These are phyloP conservation scores for Nephotettix cincticeps DNA, from an alignment of 1,140 invertebrate genomes.

Conservation along the genomic window DNA sequence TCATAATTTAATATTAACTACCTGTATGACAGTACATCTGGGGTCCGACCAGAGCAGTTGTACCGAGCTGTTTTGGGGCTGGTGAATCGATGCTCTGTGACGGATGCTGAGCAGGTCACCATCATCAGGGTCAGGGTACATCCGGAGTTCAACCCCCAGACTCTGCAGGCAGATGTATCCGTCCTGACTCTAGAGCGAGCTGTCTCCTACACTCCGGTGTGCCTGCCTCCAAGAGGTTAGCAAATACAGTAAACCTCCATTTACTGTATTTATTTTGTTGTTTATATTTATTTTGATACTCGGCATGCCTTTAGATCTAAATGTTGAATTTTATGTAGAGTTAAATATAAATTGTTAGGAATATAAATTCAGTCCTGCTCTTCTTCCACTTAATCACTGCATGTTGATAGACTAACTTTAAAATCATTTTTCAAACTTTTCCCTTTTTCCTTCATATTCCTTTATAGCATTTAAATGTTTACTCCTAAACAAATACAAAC, in stretches of 20 bases:
- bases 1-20: no score
- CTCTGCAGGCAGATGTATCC: background rate
- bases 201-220: background rate
- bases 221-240: background rate
- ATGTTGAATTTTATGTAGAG: no score
- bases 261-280: background rate
- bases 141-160: background rate
- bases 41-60: background rate
- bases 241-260: no score
- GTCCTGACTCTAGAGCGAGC: background rate
- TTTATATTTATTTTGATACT: background rate
- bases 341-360: no score
- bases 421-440: no score
- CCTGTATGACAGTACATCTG: background rate
- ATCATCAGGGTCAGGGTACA: background rate
- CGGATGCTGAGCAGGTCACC: background rate
- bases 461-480: no score
- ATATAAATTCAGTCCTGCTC: no score
- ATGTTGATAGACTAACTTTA: no score
- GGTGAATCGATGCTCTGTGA: background rate
- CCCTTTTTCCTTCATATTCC: no score
- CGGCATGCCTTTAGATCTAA: no score
- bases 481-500: no score
- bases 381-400: no score
- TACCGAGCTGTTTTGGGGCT: conserved; percentile 6